Conservation (phyloP, 2,797 vertebrate genomes). For the Acridotheres tristis region DNA sequence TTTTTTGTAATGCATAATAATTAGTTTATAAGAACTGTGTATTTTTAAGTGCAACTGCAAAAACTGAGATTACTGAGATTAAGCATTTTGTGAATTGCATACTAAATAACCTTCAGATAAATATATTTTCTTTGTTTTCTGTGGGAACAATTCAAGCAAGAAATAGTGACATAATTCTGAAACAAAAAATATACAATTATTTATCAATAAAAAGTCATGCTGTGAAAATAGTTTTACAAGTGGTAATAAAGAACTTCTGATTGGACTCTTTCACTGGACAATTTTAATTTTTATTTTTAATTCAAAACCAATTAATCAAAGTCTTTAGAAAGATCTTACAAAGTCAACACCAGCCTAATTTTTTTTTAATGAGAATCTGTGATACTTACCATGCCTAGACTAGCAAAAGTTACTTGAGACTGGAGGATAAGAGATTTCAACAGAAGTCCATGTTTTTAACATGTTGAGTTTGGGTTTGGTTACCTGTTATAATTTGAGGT, state of each 20-base stretch:
- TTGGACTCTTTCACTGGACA: neutral
- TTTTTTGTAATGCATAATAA: neutral
- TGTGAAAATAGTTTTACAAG: constrained; percentile 6
- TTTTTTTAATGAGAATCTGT: neutral
- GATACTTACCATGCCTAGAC: neutral
- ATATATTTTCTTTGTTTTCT: constrained; percentile 11
- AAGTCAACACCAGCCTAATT: neutral
- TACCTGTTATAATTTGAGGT: neutral
- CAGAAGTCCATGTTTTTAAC: neutral
- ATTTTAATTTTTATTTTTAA: neutral
- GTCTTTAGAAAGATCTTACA: neutral
- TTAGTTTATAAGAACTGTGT: neutral
- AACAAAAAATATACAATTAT: neutral
- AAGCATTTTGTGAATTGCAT: neutral
- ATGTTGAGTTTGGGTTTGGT: neutral
- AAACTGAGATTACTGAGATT: neutral
- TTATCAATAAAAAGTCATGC: neutral
- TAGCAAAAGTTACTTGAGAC: neutral
- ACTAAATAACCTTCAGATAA: neutral
- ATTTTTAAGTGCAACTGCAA: neutral
- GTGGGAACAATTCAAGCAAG: neutral
- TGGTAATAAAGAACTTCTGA: neutral
- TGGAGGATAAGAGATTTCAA: neutral
- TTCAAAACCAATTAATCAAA: neutral
- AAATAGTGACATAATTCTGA: neutral